A percentile compares a stretch with the other conserved stretches of the same genome.
Conservation (phyloP, 1,140 invertebrate genomes). For the Dreissena rostriformis region DNA sequence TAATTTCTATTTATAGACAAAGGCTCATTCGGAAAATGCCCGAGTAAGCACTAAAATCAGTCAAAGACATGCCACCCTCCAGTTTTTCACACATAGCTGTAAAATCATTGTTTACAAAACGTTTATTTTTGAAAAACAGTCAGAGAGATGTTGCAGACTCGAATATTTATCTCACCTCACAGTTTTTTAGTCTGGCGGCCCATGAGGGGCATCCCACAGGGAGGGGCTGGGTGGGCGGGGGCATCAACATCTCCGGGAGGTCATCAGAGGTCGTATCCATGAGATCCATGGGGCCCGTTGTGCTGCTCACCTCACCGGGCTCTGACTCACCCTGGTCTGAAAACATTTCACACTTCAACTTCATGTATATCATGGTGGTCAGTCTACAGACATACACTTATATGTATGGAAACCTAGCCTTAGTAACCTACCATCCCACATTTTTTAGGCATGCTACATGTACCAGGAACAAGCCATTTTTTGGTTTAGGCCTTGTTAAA, state of each 20-base stretch:
- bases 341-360: too few species aligned
- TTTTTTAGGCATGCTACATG: neutral
- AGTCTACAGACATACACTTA: too few species aligned
- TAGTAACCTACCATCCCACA: neutral
- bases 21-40: too few species aligned
- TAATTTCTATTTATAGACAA: too few species aligned
- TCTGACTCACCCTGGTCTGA: slow-evolving; percentile 24
- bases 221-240: slow-evolving; percentile 62
- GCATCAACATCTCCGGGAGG: slow-evolving; percentile 66
- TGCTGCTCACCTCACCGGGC: slow-evolving; percentile 22
- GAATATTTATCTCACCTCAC: slow-evolving; percentile 71
- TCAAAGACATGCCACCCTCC: too few species aligned
- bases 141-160: neutral
- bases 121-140: too few species aligned
- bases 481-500: neutral
- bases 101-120: too few species aligned
- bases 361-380: too few species aligned
- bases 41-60: too few species aligned
- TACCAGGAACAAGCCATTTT: neutral
- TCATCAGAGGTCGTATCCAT: slow-evolving; percentile 36
- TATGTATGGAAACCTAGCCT: neutral
- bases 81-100: too few species aligned
- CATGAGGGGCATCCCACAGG: slow-evolving; percentile 75
- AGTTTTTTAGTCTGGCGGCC: slow-evolving; percentile 75
- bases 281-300: slow-evolving; percentile 32